Percentiles rank a stretch among this genome's conserved stretches.
Conservation (phyloP, 2,888 invertebrate genomes). For the Sinopyrophorus schimmeli region DNA sequence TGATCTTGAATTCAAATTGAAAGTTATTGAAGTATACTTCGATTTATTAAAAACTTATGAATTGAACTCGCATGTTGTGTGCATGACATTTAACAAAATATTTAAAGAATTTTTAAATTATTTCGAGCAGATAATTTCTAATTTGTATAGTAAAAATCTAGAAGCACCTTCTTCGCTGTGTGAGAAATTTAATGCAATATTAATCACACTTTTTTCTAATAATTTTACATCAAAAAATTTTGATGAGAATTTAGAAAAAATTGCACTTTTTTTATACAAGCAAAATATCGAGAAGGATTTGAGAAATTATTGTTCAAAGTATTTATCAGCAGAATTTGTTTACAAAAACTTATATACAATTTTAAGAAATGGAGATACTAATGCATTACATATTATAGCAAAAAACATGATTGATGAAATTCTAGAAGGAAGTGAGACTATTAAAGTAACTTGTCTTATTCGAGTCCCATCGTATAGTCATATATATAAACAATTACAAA, state of each 20-base stretch:
- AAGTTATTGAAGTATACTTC: conserved; percentile 27
- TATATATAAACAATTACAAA: too few relatives aligned
- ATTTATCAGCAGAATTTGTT: too few relatives aligned
- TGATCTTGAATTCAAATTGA: conserved; percentile 25
- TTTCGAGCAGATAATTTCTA: conserved; percentile 43
- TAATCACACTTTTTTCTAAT: conserved; percentile 4
- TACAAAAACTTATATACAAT: too few relatives aligned
- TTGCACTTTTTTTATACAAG: conserved; percentile 6
- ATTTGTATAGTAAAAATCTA: conserved; percentile 38
- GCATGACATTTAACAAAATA: conserved; percentile 16
- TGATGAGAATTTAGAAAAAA: background rate
- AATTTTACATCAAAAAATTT: conserved; percentile 1
- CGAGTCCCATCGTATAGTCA: too few relatives aligned
- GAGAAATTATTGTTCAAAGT: too few relatives aligned
- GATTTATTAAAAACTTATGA: conserved; percentile 5
- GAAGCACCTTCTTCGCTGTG: conserved; percentile 28
- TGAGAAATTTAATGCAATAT: conserved; percentile 35
- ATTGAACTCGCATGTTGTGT: background rate
- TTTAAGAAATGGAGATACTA: too few relatives aligned
- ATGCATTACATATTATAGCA: too few relatives aligned
- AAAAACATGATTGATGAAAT: too few relatives aligned
- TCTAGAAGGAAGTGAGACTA: too few relatives aligned
- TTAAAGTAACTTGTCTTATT: too few relatives aligned
- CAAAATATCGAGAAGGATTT: too few relatives aligned
- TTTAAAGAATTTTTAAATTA: conserved; percentile 13